A percentile compares a stretch with the other conserved stretches of the same genome.
Evolutionary conservation across 2,797 vertebrate genomes (phyloP).

Genomic region (Cirrhinus molitorella): DNA sequence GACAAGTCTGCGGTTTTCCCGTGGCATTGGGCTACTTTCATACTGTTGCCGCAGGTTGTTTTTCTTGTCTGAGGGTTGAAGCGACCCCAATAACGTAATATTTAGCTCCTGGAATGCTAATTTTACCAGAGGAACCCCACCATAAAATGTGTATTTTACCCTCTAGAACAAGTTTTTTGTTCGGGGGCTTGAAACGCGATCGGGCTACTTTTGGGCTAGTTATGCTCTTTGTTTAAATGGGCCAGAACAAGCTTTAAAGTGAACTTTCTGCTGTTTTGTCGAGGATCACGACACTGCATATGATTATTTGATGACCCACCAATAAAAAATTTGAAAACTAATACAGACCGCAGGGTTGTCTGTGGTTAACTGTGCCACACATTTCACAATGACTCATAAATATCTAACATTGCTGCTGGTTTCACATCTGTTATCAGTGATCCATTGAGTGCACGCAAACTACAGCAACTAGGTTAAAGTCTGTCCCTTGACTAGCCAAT

Average conservation of each 20-base stretch:
- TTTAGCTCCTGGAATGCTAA: too few species aligned
- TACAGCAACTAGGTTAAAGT: slow-evolving; percentile 1
- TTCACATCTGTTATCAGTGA: slow-evolving; percentile 2
- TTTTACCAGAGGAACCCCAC: too few species aligned
- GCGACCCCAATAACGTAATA: too few species aligned
- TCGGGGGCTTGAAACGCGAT: too few species aligned
- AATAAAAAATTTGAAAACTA: background rate
- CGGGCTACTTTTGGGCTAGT: too few species aligned
- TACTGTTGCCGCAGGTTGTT: too few species aligned
- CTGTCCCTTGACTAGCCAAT: background rate
- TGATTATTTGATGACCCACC: background rate
- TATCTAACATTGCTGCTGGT: background rate
- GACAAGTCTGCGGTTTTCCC: too few species aligned
- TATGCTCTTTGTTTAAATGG: background rate
- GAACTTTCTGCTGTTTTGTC: background rate
- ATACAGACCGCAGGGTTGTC: background rate
- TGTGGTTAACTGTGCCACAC: slow-evolving; percentile 12
- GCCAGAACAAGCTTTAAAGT: background rate
- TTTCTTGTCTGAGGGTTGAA: too few species aligned
- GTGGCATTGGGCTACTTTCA: too few species aligned
- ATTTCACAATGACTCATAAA: background rate
- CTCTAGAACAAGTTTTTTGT: too few species aligned
- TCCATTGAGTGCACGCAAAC: background rate
- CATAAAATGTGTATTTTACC: too few species aligned
- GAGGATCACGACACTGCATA: background rate